Conservation (phyloP, 1,140 invertebrate species). For the Holotrichia oblita region DNA sequence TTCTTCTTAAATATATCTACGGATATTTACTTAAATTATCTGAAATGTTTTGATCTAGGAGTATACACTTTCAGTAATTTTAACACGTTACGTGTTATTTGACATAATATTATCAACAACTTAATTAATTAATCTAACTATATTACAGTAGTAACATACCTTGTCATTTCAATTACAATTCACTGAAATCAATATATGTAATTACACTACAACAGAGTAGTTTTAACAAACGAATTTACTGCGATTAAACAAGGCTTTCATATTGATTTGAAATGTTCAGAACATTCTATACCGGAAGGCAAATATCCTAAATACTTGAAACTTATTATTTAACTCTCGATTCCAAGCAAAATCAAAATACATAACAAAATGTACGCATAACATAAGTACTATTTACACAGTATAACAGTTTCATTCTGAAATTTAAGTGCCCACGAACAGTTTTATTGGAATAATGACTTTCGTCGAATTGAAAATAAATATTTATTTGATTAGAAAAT, state of each 20-base stretch:
- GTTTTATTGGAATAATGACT: background rate
- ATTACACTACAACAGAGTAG: background rate
- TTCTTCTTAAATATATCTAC: too few relatives aligned
- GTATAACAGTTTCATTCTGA: background rate
- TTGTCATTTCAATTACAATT: too few relatives aligned
- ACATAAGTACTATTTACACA: background rate
- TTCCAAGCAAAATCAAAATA: background rate
- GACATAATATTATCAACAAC: too few relatives aligned
- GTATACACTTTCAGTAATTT: too few relatives aligned
- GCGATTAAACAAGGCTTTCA: background rate
- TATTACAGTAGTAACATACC: too few relatives aligned
- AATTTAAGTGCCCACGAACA: background rate
- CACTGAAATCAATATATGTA: too few relatives aligned
- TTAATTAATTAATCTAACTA: too few relatives aligned
- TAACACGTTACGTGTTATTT: too few relatives aligned
- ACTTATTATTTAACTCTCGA: background rate
- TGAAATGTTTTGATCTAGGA: too few relatives aligned
- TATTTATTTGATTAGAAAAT: background rate
- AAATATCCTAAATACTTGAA: background rate
- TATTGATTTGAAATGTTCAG: background rate
- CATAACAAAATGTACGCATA: background rate
- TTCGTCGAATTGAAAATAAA: constrained; percentile 13
- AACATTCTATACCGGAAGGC: background rate
- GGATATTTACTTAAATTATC: too few relatives aligned
- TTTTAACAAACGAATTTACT: background rate